Evolutionary conservation across 2,797 vertebrate genomes (phyloP).

Genomic region (Hafferia zeledoni): DNA sequence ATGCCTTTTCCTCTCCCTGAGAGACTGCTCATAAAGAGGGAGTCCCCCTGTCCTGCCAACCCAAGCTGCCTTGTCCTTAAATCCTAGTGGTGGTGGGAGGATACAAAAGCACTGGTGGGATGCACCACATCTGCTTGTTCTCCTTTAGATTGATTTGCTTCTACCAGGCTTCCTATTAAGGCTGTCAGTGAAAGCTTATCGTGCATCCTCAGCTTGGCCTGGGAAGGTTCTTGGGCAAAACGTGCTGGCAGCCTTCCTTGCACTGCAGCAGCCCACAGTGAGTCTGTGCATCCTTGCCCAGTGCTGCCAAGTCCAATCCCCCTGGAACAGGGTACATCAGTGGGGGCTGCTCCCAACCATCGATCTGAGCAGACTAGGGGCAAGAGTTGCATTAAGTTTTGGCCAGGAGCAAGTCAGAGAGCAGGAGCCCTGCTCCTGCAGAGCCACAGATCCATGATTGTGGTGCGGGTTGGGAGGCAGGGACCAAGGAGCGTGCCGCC

Average conservation of each 20-base stretch:
- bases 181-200: not conserved
- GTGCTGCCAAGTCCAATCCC: rapidly evolving
- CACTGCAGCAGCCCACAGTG: not conserved
- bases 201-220: not conserved
- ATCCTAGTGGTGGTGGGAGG: not conserved
- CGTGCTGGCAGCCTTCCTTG: not conserved
- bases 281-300: rapidly evolving
- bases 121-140: not conserved
- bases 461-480: not conserved
- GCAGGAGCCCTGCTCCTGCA: not conserved
- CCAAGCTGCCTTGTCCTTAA: not conserved
- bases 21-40: not conserved
- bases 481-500: not conserved
- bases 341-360: not conserved
- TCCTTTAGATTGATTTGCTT: not conserved
- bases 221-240: not conserved
- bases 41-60: not conserved
- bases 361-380: rapidly evolving
- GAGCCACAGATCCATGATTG: not conserved
- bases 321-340: not conserved
- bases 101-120: not conserved
- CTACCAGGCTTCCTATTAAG: not conserved
- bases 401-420: not conserved
- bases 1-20: not conserved
- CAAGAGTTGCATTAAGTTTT: not conserved